A percentile compares a stretch with the other conserved stretches of the same genome.
These are phyloP conservation scores for Yponomeuta cagnagella DNA, from an alignment of 2,888 invertebrate species.

Conservation along the genomic window DNA sequence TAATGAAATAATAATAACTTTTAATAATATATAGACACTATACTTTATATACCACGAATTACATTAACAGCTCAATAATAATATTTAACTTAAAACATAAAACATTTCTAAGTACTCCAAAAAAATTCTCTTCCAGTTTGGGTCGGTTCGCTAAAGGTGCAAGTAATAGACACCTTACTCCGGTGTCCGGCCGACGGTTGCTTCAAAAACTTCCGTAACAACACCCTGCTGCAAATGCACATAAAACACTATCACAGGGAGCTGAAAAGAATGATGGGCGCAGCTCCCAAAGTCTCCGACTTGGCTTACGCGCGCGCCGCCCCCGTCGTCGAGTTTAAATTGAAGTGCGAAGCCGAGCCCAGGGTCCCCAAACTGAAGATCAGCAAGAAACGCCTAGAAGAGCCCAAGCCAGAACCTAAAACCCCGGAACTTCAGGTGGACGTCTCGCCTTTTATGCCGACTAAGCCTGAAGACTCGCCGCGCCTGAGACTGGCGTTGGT, in stretches of 20 bases:
- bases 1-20: too few relatives aligned
- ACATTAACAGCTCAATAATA: too few relatives aligned
- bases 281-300: conserved; percentile 90
- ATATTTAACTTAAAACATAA: too few relatives aligned
- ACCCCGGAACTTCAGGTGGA: conserved; percentile 29
- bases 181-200: conserved; percentile 89
- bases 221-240: conserved; percentile 93
- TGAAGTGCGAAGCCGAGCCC: conserved; percentile 28
- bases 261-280: conserved; percentile 82
- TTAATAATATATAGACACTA: too few relatives aligned
- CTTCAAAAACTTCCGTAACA: conserved; percentile 92
- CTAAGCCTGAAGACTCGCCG: conserved; percentile 44
- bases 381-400: conserved; percentile 41
- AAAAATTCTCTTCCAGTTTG: conserved; percentile 50
- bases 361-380: conserved; percentile 54
- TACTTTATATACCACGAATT: too few relatives aligned
- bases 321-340: conserved; percentile 28
- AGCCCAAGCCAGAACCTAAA: conserved; percentile 30
- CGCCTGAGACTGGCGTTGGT: conserved; percentile 51
- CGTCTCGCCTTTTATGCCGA: conserved; percentile 24
- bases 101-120: too few relatives aligned
- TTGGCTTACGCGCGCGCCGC: conserved; percentile 86
- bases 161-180: conserved; percentile 80
- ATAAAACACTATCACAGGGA: conserved; percentile 95
- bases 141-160: conserved; percentile 77